Evolutionary conservation across 2,888 invertebrate genomes (phyloP), one percentile per base, ranked within the genome.

Genomic region (Malacosoma neustria): DNA sequence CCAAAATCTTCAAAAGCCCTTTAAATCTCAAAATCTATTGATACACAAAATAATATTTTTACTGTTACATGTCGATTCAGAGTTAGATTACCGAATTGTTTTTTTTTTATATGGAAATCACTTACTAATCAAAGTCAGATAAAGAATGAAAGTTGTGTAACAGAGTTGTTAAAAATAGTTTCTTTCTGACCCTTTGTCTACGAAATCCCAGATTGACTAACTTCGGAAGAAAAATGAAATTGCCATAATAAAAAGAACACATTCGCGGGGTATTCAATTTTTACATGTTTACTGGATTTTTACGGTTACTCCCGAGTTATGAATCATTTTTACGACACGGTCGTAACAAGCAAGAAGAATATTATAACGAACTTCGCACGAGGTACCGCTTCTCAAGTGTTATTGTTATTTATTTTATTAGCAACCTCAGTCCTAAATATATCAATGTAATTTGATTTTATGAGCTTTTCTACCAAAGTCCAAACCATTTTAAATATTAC

Each of bases 241-340:
- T 37, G 36, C 30, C 34, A 40, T 38, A 43, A 37, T n/a, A 30
- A 11, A 33, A 31, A 3, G 38, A 13, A 14, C 22, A 29, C 29
- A 37, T 38, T 38, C 13, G 30, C 7, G 36, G 14, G 12, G 9
- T 53, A 55, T 57, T 61, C 57, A 61, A 57, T 63, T 61, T 55
- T 58, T 53, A 56, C 51, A 57, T 50, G 53, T 57, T 65, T 61
- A 70, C 67, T 61, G 62, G 63, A 58, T 65, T 66, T 66, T 67
- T 67, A 72, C 68, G 68, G 60, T 63, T 70, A 70, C 67, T n/a
- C 58, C 57, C 59, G 49, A 41, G 42, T 44, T 57, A 63, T 64
- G 44, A 57, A 65, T 69, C 66, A 64, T 47, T 54, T 68, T 70
- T 68, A 70, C 47, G 61, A 58, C 59, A 56, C 45, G 38, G 43